These are phyloP conservation scores for Formica selysi DNA, from an alignment of 1,140 invertebrate genomes.

Conservation along the genomic window DNA sequence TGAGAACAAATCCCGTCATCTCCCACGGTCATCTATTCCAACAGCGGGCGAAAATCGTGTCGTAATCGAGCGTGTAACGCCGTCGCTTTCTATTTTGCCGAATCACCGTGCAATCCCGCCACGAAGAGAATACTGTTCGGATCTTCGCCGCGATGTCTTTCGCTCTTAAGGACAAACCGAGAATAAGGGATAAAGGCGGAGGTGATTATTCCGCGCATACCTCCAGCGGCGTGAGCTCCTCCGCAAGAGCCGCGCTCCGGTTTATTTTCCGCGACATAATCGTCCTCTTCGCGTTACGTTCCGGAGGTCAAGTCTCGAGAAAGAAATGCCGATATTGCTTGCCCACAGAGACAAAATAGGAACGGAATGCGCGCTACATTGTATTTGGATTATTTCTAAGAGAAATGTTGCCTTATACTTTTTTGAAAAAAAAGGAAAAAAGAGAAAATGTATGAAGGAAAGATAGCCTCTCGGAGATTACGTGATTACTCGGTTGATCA, in stretches of 20 bases:
- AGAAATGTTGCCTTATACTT: not conserved
- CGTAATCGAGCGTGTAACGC: slow-evolving; percentile 59
- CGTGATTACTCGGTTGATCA: slow-evolving; percentile 39
- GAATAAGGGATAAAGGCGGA: slow-evolving; percentile 4
- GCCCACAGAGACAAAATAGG: not conserved
- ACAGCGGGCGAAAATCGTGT: not conserved
- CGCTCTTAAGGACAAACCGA: slow-evolving; percentile 22
- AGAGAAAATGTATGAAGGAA: not conserved
- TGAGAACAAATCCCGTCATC: slow-evolving; percentile 49
- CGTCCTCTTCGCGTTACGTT: slow-evolving; percentile 8
- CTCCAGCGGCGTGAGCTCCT: not conserved
- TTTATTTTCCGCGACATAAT: slow-evolving; percentile 45
- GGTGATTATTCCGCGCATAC: slow-evolving; percentile 28
- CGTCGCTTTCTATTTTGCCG: slow-evolving; percentile 58
- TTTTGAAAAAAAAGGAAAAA: not conserved
- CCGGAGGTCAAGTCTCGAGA: not conserved
- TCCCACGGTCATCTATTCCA: slow-evolving; percentile 32
- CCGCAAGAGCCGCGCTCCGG: not conserved
- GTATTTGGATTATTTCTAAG: not conserved
- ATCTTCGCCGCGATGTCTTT: not conserved
- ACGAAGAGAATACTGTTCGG: not conserved
- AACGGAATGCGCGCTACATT: not conserved
- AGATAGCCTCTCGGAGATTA: not conserved
- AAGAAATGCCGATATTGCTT: slow-evolving; percentile 2
- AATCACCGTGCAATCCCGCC: slow-evolving; percentile 44